Evolutionary conservation across 2,888 invertebrate genomes (phyloP), one percentile per base, ranked within the genome.

Genomic region (Nomada fucata): DNA sequence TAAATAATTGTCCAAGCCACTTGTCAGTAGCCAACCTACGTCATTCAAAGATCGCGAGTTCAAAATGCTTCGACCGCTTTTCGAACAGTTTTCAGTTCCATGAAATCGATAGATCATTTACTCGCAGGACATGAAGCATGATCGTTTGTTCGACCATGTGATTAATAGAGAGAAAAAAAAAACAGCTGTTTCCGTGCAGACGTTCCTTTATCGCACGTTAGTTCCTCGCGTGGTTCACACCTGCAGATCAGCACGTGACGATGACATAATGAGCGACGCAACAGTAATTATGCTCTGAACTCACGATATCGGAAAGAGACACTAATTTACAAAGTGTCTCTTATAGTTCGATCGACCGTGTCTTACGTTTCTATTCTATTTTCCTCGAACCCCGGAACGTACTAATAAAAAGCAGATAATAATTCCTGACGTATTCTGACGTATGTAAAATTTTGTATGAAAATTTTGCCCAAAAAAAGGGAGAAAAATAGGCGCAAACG

Each of bases 191-290:
- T 36, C 18, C 42, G 42, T n/a, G 60, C 42, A 61, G 18, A 69
- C 13, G 42, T 64, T 44, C 50, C 20, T 70, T 60, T 50, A 57
- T 76, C 23, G 11, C 61, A 23, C 63, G 57, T 55, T 53, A 20
- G 20, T 29, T 81, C 72, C 18, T 42, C 63, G 78, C 57, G 53
- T 61, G 64, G 60, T 47, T 70, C 65, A 61, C 63, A 82, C 75
- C 67, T 79, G 71, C 76, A n/a, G 63, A 68, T 10, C 57, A 29
- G 78, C 76, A 70, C 69, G 76, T 79, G 82, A 84, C 52, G 69
- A 29, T 86, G 76, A 80, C 72, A 80, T 70, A 85, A 86, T 76
- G 26, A 61, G 57, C 11, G 55, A 75, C 71, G 60, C 59, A 70
- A 71, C 55, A 29, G 53, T 36, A 64, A 60, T 74, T 69, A 60